Percentiles rank a stretch among this genome's conserved stretches.
Conservation (phyloP, 2,888 invertebrate species). For the Leptogaster cylindrica region DNA sequence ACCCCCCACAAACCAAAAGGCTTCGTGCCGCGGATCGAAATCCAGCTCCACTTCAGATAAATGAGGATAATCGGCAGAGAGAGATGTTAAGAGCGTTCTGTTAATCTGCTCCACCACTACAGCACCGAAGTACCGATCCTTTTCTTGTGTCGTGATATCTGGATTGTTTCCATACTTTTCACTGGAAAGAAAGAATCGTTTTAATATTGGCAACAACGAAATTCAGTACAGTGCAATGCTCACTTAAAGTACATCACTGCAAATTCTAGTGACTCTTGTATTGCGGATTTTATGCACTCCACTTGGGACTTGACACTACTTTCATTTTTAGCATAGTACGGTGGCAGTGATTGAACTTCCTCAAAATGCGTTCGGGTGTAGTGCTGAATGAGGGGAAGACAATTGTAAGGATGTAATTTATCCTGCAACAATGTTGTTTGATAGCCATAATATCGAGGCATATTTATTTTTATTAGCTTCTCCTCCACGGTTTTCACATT, state of each 20-base stretch:
- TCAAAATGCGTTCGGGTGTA: conserved; percentile 80
- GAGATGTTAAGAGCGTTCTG: conserved; percentile 68
- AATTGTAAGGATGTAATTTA: conserved; percentile 69
- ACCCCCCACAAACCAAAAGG: conserved; percentile 85
- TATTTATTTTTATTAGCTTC: conserved; percentile 81
- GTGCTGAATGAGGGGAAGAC: conserved; percentile 73
- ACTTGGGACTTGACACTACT: conserved; percentile 63
- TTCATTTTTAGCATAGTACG: conserved; percentile 64
- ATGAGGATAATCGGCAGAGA: conserved; percentile 68
- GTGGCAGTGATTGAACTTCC: conserved; percentile 67
- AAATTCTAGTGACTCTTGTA: conserved; percentile 71
- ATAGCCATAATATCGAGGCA: conserved; percentile 83
- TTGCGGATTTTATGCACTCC: conserved; percentile 65
- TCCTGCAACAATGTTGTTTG: conserved; percentile 70
- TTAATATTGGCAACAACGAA: too few species aligned
- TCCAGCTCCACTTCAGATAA: conserved; percentile 70
- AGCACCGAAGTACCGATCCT: conserved; percentile 54
- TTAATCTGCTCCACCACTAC: conserved; percentile 73
- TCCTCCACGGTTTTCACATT: conserved; percentile 78
- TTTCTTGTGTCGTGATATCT: conserved; percentile 48
- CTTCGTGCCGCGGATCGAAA: conserved; percentile 78
- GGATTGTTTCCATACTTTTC: conserved; percentile 48
- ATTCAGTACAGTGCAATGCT: too few species aligned
- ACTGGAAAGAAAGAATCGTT: conserved; percentile 50
- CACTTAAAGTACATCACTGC: conserved; percentile 68